phyloP scores from a whole-genome alignment of 2,888 invertebrate genomes.

The Cantharis rustica region DNA sequence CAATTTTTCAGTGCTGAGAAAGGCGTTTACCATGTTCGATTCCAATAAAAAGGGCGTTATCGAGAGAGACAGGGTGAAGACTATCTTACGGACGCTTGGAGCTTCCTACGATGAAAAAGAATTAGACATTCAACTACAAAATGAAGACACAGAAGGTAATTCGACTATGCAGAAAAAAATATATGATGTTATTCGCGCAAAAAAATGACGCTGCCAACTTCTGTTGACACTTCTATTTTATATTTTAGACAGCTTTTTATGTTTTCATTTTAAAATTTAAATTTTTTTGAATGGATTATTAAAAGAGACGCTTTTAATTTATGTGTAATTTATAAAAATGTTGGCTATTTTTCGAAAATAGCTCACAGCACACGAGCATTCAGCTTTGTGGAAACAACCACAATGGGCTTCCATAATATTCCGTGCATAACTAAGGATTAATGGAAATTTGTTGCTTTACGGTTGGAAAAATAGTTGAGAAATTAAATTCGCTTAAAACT shows the following conservation, averaged over 20 bases:
- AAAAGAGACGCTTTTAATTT: neutral
- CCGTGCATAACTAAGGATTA: neutral
- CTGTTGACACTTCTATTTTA: neutral
- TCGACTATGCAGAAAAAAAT: neutral
- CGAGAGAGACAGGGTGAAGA: constrained; percentile 78
- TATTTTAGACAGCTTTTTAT: neutral
- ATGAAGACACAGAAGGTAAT: constrained; percentile 79
- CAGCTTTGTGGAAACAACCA: neutral
- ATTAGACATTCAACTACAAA: constrained; percentile 76
- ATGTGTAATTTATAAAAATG: neutral
- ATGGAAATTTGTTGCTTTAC: neutral
- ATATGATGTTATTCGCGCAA: neutral
- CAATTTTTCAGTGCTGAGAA: constrained; percentile 68
- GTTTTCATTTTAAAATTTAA: neutral
- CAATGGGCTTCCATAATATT: neutral
- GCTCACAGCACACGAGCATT: neutral
- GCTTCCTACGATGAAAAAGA: constrained; percentile 79
- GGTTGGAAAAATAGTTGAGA: neutral
- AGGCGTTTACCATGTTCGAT: constrained; percentile 87
- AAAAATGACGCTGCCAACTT: neutral
- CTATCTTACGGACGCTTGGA: constrained; percentile 80
- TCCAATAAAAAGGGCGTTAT: constrained; percentile 77
- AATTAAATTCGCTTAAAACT: neutral
- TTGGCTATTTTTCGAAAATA: neutral
- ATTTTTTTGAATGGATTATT: neutral